A percentile compares a stretch with the other conserved stretches of the same genome.
phyloP scores from a whole-genome alignment of 2,888 invertebrate genomes.

The Cheiracanthium punctorium region DNA sequence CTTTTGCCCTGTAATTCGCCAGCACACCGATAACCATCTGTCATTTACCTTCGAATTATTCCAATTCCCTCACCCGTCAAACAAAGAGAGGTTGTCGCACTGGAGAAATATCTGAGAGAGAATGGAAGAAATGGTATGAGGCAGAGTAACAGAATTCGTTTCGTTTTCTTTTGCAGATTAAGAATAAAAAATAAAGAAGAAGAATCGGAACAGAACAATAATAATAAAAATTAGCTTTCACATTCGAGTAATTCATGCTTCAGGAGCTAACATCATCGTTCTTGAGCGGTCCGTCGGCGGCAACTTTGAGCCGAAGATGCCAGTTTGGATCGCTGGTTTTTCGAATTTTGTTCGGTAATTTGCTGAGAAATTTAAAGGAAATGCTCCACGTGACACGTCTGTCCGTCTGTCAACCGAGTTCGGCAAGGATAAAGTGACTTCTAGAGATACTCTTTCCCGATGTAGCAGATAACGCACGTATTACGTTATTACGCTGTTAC shows the following conservation, averaged over 20 bases:
- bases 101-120: too few relatives aligned
- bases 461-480: neutral
- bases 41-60: neutral
- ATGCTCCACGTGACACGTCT: neutral
- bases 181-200: neutral
- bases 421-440: neutral
- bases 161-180: too few relatives aligned
- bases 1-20: neutral
- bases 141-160: neutral
- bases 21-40: neutral
- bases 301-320: neutral
- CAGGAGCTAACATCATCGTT: neutral
- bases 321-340: slow-evolving; percentile 7
- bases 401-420: neutral
- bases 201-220: neutral
- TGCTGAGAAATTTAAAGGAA: slow-evolving; percentile 3
- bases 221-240: neutral
- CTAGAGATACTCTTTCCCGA: neutral
- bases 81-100: slow-evolving; percentile 1
- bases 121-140: neutral
- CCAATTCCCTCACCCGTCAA: neutral
- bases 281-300: neutral
- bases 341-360: slow-evolving; percentile 8
- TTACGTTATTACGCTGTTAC: neutral
- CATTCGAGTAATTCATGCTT: slow-evolving; percentile 5